A percentile compares a stretch with the other conserved stretches of the same genome.
Conservation (phyloP, 2,797 vertebrate species). For the Danio jaintianensis region DNA sequence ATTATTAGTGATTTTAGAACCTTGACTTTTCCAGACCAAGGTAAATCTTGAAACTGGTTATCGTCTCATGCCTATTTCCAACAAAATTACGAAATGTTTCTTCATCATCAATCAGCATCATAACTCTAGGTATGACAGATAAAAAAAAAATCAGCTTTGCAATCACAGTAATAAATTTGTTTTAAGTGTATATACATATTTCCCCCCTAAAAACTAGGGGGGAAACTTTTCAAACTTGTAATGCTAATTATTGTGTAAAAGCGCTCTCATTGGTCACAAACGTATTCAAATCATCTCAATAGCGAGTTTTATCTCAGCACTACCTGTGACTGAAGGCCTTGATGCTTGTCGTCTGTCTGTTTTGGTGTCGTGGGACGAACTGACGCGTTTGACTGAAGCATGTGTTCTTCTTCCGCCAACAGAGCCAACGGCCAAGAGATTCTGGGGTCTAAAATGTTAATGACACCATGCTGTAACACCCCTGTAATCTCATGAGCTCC, state of each 20-base stretch:
- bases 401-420: slow-evolving; percentile 48
- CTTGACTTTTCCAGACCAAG: too few relatives aligned
- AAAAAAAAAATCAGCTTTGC: neutral
- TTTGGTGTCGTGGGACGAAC: slow-evolving; percentile 29
- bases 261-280: neutral
- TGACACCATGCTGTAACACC: slow-evolving; percentile 58
- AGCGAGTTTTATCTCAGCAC: slow-evolving; percentile 25
- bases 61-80: neutral
- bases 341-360: slow-evolving; percentile 47
- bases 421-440: slow-evolving; percentile 41
- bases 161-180: neutral
- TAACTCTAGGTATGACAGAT: neutral
- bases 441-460: slow-evolving; percentile 64
- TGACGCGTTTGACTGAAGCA: slow-evolving; percentile 49
- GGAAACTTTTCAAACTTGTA: too few relatives aligned
- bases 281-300: slow-evolving; percentile 13
- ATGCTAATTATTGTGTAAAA: too few relatives aligned
- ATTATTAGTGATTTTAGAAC: too few relatives aligned
- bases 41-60: too few relatives aligned
- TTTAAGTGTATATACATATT: too few relatives aligned
- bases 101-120: neutral
- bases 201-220: too few relatives aligned
- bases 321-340: slow-evolving; percentile 36
- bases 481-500: slow-evolving; percentile 57
- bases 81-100: neutral